Percentiles rank a stretch among this genome's conserved stretches.
These are phyloP conservation scores for Semaprochilodus insignis DNA, from an alignment of 2,797 vertebrate genomes.

Conservation along the genomic window DNA sequence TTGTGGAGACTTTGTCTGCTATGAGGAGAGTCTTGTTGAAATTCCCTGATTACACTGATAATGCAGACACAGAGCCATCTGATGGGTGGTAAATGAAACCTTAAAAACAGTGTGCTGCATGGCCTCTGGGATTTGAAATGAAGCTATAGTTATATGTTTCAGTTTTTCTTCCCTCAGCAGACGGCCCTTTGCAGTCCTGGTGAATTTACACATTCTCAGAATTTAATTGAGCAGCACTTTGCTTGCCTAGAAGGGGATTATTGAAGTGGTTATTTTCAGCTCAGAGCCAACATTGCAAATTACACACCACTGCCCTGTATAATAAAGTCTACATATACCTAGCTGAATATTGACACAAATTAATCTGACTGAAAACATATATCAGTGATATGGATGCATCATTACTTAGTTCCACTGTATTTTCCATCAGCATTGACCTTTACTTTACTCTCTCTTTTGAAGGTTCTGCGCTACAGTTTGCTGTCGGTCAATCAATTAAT, in stretches of 20 bases:
- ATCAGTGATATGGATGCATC: not conserved
- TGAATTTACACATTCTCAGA: constrained; percentile 38
- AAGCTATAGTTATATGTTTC: not conserved
- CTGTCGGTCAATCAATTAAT: too few species aligned
- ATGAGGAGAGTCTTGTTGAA: not conserved
- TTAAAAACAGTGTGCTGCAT: not conserved
- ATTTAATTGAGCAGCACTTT: constrained; percentile 48
- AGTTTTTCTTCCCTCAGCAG: not conserved
- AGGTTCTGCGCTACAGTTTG: not conserved
- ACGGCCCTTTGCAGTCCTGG: constrained; percentile 29
- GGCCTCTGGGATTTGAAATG: not conserved
- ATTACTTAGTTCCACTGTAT: not conserved
- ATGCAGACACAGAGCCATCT: not conserved
- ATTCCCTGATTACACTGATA: not conserved
- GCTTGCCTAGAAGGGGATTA: constrained; percentile 30
- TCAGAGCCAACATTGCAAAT: constrained; percentile 27
- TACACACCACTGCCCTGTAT: constrained; percentile 21
- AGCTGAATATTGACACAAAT: constrained; percentile 5
- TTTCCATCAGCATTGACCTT: constrained; percentile 31
- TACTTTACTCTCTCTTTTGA: not conserved
- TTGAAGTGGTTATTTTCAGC: constrained; percentile 45
- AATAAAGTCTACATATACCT: constrained; percentile 32
- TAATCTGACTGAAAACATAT: not conserved
- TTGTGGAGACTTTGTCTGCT: not conserved
- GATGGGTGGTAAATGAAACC: not conserved